Percentiles rank a stretch among this genome's conserved stretches.
phyloP scores from a whole-genome alignment of 2,113 vertebrate species.

The Petrocephalus microphthalmus region DNA sequence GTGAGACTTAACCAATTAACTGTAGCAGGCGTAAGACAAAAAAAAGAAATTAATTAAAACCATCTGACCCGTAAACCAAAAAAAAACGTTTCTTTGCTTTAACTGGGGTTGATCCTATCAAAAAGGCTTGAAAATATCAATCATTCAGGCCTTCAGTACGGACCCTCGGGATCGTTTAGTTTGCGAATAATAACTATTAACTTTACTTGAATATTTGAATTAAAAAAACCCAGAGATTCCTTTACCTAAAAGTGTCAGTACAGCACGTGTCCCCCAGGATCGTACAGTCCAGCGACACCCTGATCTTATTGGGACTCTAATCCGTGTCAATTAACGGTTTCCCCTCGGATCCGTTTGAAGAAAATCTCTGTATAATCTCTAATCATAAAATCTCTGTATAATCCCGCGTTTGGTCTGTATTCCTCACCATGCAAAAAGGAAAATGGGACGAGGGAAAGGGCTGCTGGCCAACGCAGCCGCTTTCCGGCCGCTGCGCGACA shows the following conservation, averaged over 20 bases:
- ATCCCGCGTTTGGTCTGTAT: constrained; percentile 10
- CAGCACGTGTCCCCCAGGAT: background rate
- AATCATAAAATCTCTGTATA: no score
- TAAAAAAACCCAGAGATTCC: background rate
- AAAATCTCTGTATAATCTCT: no score
- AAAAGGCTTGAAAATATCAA: background rate
- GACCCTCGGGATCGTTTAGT: background rate
- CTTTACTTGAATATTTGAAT: background rate
- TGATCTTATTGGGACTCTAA: constrained; percentile 4
- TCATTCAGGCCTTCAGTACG: background rate
- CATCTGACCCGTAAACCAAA: background rate
- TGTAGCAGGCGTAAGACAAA: background rate
- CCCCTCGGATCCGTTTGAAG: constrained; percentile 9
- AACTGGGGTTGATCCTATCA: background rate
- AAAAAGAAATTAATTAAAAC: background rate
- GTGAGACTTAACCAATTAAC: background rate
- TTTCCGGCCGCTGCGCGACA: background rate
- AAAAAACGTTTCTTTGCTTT: background rate
- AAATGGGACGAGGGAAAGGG: background rate
- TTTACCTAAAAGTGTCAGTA: background rate
- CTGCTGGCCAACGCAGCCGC: background rate
- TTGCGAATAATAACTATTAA: background rate
- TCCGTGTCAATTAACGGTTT: constrained; percentile 17
- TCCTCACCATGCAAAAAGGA: background rate
- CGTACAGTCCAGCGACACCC: background rate